Evolutionary conservation across 2,888 invertebrate genomes (phyloP).

Genomic region (Ferrisia virgata): DNA sequence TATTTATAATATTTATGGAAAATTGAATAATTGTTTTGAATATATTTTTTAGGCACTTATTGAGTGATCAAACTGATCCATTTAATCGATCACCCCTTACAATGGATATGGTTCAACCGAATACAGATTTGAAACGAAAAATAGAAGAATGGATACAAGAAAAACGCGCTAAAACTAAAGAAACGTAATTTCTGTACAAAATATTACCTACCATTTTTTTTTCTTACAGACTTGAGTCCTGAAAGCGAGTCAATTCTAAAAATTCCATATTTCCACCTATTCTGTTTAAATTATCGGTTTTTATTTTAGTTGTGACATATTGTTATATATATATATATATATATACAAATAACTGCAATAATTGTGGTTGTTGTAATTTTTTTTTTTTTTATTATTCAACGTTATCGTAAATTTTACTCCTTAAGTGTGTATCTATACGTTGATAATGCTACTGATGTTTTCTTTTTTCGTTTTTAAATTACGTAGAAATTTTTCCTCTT

Average conservation of each 20-base stretch:
- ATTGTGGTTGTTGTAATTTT: neutral
- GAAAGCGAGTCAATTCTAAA: neutral
- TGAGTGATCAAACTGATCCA: constrained; percentile 92
- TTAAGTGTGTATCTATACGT: neutral
- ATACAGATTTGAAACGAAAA: constrained; percentile 70
- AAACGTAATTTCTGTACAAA: neutral
- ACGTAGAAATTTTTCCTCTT: neutral
- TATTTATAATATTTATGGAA: too few relatives aligned
- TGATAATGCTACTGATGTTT: neutral
- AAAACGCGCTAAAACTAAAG: constrained; percentile 50
- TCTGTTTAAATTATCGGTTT: neutral
- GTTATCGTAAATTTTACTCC: neutral
- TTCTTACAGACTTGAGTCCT: neutral
- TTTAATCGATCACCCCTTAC: constrained; percentile 90
- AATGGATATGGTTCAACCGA: constrained; percentile 85
- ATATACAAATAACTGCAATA: neutral
- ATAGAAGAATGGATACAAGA: constrained; percentile 77
- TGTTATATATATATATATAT: neutral
- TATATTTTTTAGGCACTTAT: constrained; percentile 64
- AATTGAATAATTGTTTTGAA: too few relatives aligned
- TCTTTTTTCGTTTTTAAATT: neutral
- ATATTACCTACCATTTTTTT: neutral
- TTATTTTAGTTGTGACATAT: neutral
- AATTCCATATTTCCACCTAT: neutral
- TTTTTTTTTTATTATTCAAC: neutral